Percentiles rank a stretch among this genome's conserved stretches.
Evolutionary conservation across 1,140 invertebrate species (phyloP).

Genomic region (Monochamus saltuarius): DNA sequence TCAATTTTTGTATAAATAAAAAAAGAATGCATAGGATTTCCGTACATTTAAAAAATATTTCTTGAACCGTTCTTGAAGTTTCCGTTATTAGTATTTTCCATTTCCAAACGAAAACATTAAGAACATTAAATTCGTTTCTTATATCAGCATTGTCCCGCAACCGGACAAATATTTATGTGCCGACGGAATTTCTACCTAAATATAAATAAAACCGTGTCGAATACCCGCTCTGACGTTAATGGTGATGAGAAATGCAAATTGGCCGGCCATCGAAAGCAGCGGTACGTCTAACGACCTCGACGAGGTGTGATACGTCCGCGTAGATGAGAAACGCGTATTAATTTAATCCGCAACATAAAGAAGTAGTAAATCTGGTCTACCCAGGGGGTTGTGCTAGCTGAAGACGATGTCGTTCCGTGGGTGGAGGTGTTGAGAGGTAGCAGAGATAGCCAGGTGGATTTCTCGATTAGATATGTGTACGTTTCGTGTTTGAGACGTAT

Average conservation of each 20-base stretch:
- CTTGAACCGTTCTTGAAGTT: too few relatives aligned
- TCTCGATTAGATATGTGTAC: conserved; percentile 17
- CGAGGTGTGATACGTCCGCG: conserved; percentile 31
- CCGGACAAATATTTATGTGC: too few relatives aligned
- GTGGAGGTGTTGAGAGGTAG: conserved; percentile 26
- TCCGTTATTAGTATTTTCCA: too few relatives aligned
- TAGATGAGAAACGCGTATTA: conserved; percentile 29
- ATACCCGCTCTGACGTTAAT: conserved; percentile 29
- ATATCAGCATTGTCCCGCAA: too few relatives aligned
- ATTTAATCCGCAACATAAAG: conserved; percentile 32
- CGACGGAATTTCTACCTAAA: too few relatives aligned
- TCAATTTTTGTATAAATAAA: too few relatives aligned
- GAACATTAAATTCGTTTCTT: too few relatives aligned
- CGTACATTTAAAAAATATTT: too few relatives aligned
- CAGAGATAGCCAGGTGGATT: conserved; percentile 21
- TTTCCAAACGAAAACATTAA: not conserved
- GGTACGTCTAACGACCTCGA: conserved; percentile 21
- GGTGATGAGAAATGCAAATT: conserved; percentile 35
- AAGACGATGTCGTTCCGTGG: conserved; percentile 17
- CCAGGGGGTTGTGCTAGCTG: conserved; percentile 20
- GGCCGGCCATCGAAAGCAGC: conserved; percentile 26
- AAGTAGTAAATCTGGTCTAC: conserved; percentile 26
- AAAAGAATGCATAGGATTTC: too few relatives aligned
- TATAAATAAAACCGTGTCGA: conserved; percentile 26
- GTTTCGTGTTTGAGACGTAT: conserved; percentile 29